These are phyloP conservation scores for Macrotrachela quadricornifera DNA, from an alignment of 1,140 invertebrate genomes.

Conservation along the genomic window DNA sequence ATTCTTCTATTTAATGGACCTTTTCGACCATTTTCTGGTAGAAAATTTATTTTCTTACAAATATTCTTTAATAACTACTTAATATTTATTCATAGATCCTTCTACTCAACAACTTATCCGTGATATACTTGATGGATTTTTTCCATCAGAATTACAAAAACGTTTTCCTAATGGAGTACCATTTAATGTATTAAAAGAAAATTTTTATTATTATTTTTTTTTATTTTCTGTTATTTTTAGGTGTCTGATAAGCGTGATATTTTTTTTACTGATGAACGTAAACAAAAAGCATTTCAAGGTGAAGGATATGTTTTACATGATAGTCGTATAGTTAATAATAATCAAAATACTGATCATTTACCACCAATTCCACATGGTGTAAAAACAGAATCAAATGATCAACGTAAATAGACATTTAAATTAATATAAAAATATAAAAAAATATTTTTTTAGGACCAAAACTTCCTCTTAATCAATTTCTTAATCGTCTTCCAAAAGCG, in stretches of 20 bases:
- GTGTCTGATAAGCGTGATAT: conserved; percentile 19
- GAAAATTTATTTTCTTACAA: conserved; percentile 14
- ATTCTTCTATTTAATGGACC: conserved; percentile 33
- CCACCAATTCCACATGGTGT: no score
- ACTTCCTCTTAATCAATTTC: conserved; percentile 19
- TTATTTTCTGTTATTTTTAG: conserved; percentile 7
- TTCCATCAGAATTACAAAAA: conserved; percentile 36
- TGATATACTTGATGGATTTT: conserved; percentile 39
- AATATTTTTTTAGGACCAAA: conserved; percentile 4
- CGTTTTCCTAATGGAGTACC: conserved; percentile 37
- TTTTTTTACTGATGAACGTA: conserved; percentile 14
- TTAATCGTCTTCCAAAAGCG: conserved; percentile 19
- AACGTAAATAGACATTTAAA: neutral
- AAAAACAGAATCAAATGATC: no score
- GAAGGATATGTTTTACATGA: conserved; percentile 19
- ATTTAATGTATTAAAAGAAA: conserved; percentile 23
- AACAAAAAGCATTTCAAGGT: conserved; percentile 15
- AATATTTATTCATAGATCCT: neutral
- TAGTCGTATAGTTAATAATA: conserved; percentile 16
- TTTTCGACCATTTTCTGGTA: conserved; percentile 31
- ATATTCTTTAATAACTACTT: no score
- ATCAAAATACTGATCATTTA: conserved; percentile 1
- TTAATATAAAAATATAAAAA: no score
- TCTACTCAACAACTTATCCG: conserved; percentile 14
- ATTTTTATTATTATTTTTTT: neutral